phyloP scores from a whole-genome alignment of 1,140 invertebrate species.

The Zaprionus africanus region DNA sequence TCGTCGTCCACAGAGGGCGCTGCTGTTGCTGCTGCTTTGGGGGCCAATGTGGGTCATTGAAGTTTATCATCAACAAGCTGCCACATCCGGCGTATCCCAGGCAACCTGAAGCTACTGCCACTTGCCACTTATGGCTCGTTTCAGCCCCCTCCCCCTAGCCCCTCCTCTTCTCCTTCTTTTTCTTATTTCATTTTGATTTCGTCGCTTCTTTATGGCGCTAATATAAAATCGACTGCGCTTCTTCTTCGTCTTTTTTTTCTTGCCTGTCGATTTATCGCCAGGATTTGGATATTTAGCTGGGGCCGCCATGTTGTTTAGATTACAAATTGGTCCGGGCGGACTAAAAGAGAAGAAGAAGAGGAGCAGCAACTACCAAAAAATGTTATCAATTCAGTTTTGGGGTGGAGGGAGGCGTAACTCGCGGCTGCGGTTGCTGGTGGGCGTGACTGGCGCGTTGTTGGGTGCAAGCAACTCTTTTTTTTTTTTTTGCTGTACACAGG shows the following conservation, averaged over 20 bases:
- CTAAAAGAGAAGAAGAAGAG: constrained; percentile 14
- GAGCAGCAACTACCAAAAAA: constrained; percentile 30
- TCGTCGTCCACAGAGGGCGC: constrained; percentile 25
- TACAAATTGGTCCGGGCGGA: constrained; percentile 70
- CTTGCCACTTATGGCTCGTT: constrained; percentile 28
- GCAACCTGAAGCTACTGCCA: constrained; percentile 64
- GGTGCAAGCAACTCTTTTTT: constrained; percentile 30
- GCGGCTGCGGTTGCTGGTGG: constrained; percentile 43
- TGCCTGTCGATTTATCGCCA: constrained; percentile 55
- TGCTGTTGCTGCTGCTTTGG: background rate
- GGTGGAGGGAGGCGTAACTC: constrained; percentile 32
- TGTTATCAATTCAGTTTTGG: constrained; percentile 76
- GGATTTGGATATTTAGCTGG: constrained; percentile 62
- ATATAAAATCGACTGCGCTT: constrained; percentile 73
- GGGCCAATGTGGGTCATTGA: constrained; percentile 73
- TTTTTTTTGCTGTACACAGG: constrained; percentile 38
- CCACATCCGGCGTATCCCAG: constrained; percentile 61
- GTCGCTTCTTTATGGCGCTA: constrained; percentile 63
- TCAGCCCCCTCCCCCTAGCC: background rate
- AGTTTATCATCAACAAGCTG: constrained; percentile 81
- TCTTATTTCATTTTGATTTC: constrained; percentile 67
- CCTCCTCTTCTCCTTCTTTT: background rate
- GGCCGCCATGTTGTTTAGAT: constrained; percentile 75
- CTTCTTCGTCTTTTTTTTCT: constrained; percentile 40
- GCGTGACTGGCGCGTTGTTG: constrained; percentile 44